Percentiles rank a stretch among this genome's conserved stretches.
Conservation (phyloP, 2,888 invertebrate species). For the Laspeyria flexula region DNA sequence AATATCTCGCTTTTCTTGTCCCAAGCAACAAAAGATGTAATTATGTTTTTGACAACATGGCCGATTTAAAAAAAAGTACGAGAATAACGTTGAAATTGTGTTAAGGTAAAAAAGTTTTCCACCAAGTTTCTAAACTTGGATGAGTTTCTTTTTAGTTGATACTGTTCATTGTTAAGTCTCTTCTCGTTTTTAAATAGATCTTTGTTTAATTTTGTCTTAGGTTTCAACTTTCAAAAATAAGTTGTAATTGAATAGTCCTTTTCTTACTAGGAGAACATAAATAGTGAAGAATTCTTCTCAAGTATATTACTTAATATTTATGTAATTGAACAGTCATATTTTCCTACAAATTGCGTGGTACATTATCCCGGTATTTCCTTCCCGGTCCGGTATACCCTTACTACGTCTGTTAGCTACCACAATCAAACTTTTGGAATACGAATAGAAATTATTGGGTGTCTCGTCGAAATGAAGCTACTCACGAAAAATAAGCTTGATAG, state of each 20-base stretch:
- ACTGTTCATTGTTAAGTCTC: background rate
- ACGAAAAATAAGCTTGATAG: too few species aligned
- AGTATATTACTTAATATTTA: too few species aligned
- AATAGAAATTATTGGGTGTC: too few species aligned
- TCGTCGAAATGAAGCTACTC: too few species aligned
- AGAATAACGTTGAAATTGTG: background rate
- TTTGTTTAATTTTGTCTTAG: background rate
- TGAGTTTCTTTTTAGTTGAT: background rate
- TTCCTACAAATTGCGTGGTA: too few species aligned
- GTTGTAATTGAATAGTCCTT: background rate
- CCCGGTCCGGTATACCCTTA: too few species aligned
- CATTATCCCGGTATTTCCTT: too few species aligned
- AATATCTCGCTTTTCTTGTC: constrained; percentile 21
- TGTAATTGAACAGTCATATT: too few species aligned
- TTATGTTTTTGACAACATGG: constrained; percentile 1
- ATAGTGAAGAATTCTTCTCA: too few species aligned
- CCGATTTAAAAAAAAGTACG: background rate
- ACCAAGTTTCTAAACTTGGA: background rate
- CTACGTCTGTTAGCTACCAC: too few species aligned
- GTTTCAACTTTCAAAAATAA: background rate
- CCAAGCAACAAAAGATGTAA: constrained; percentile 13
- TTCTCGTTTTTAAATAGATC: background rate
- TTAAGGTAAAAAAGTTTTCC: background rate
- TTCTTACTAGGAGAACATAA: background rate
- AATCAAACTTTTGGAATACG: too few species aligned